phyloP scores from a whole-genome alignment of 2,888 invertebrate species.

The Drosophila demipolita region DNA sequence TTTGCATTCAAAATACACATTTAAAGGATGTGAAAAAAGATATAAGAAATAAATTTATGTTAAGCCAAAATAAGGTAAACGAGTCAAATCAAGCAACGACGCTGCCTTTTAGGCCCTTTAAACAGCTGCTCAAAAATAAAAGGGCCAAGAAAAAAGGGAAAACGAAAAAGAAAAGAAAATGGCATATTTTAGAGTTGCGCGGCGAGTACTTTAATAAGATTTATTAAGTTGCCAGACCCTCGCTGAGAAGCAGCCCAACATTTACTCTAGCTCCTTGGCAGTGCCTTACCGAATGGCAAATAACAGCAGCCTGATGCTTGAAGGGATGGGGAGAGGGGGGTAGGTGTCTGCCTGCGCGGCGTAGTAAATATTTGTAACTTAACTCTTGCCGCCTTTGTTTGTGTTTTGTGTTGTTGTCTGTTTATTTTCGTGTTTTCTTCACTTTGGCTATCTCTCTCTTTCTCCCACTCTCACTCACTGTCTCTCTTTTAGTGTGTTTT shows the following conservation, averaged over 20 bases:
- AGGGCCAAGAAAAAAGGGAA: conserved; percentile 6
- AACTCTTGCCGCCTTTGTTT: conserved; percentile 76
- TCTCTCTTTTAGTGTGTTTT: conserved; percentile 8
- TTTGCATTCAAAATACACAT: background rate
- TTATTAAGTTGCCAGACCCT: conserved; percentile 68
- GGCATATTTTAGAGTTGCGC: conserved; percentile 64
- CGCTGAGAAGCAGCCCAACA: conserved; percentile 37
- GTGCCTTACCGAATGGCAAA: conserved; percentile 63
- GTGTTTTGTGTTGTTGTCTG: conserved; percentile 59
- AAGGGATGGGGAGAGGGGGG: background rate
- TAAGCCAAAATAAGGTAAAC: conserved; percentile 49
- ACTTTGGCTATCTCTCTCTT: conserved; percentile 5
- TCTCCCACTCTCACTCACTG: background rate
- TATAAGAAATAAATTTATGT: conserved; percentile 52
- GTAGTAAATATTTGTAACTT: conserved; percentile 78
- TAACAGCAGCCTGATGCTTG: conserved; percentile 27
- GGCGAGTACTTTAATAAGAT: conserved; percentile 74
- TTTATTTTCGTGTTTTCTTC: conserved; percentile 64
- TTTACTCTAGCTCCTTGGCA: conserved; percentile 53
- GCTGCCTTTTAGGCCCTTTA: conserved; percentile 19
- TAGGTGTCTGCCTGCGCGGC: conserved; percentile 40
- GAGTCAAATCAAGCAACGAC: conserved; percentile 19
- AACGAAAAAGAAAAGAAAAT: conserved; percentile 31
- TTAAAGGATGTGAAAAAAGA: conserved; percentile 1
- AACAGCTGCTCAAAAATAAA: conserved; percentile 7